These are phyloP conservation scores for Ataeniobius toweri DNA, from an alignment of 2,797 vertebrate genomes.

Conservation along the genomic window DNA sequence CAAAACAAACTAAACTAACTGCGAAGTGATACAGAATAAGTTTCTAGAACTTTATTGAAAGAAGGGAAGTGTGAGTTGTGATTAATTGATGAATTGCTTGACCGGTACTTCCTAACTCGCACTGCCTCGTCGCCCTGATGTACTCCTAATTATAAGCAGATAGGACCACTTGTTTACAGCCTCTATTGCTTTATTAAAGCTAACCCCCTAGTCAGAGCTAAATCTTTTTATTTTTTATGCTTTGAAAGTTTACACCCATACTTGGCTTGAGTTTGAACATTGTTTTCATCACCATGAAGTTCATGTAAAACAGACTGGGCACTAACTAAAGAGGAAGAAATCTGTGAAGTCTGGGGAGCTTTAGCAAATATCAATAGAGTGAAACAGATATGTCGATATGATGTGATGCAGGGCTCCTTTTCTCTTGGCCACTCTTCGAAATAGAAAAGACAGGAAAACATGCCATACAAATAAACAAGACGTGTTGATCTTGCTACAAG, in stretches of 20 bases:
- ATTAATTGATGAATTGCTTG: neutral
- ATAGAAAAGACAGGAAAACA: too few species aligned
- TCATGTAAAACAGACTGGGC: constrained; percentile 1
- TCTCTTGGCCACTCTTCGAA: too few species aligned
- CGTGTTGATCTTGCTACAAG: too few species aligned
- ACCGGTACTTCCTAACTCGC: neutral
- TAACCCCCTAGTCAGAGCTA: constrained; percentile 9
- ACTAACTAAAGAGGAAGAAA: constrained; percentile 29
- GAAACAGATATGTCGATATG: constrained; percentile 15
- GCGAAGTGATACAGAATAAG: neutral
- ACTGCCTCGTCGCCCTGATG: neutral
- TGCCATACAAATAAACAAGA: too few species aligned
- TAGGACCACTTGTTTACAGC: neutral
- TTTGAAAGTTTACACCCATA: neutral
- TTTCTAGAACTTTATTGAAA: neutral
- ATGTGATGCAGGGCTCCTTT: neutral
- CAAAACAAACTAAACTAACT: neutral
- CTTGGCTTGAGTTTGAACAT: neutral
- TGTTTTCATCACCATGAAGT: constrained; percentile 1
- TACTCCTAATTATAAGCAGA: neutral
- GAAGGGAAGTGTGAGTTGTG: neutral
- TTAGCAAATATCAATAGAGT: constrained; percentile 1
- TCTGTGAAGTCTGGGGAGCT: constrained; percentile 15
- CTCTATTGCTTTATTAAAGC: constrained; percentile 12
- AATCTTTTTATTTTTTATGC: neutral